phyloP scores from a whole-genome alignment of 2,797 vertebrate species.

The Threskiornis aethiopicus region DNA sequence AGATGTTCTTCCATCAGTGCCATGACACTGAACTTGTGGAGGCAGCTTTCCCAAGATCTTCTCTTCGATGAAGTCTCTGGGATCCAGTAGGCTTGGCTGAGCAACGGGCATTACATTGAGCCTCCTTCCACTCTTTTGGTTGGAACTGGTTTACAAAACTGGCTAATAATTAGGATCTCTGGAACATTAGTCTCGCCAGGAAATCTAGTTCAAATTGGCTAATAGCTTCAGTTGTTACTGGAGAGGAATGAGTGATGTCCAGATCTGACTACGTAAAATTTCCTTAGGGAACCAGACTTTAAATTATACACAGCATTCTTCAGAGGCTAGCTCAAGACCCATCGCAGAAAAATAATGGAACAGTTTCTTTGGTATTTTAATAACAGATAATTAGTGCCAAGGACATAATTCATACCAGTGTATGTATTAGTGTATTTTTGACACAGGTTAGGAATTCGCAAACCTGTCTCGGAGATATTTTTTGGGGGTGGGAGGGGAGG shows the following conservation, averaged over 20 bases:
- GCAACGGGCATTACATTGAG: not conserved
- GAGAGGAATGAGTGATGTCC: not conserved
- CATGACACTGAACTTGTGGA: not conserved
- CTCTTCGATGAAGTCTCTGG: not conserved
- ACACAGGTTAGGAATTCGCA: not conserved
- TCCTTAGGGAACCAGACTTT: not conserved
- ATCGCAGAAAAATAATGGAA: not conserved
- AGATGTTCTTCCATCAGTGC: not conserved
- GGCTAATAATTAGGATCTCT: not conserved
- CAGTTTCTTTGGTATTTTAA: not conserved
- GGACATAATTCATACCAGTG: not conserved
- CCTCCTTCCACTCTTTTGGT: not conserved
- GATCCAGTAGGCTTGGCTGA: not conserved
- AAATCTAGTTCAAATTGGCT: not conserved
- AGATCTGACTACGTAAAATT: not conserved
- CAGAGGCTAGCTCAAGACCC: not conserved
- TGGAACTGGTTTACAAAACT: not conserved
- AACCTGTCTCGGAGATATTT: not conserved
- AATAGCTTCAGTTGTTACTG: not conserved
- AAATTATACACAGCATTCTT: not conserved
- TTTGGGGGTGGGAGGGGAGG: not conserved
- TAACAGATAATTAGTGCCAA: not conserved
- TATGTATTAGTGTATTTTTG: not conserved
- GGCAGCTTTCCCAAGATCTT: not conserved
- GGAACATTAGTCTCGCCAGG: not conserved